Evolutionary conservation across 2,797 vertebrate species (phyloP), one percentile per base, ranked within the genome.

Genomic region (Anguilla megastoma): DNA sequence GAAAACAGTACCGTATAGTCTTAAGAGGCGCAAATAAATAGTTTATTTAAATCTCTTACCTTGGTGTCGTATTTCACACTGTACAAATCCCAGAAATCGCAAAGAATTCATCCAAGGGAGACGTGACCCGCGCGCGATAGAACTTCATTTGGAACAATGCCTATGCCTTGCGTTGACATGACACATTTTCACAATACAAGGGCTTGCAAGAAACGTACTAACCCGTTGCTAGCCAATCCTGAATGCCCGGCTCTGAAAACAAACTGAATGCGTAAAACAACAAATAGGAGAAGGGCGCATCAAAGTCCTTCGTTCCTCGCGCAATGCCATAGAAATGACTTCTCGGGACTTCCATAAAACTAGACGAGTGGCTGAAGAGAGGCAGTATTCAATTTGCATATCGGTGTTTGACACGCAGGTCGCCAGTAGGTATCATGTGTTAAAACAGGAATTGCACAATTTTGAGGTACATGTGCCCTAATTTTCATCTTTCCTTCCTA

Each of bases 121-220:
- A 30, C 18, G 85, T 3, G 36, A 85, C n/a, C 4, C 56, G 45
- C 16, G 56, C 2, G 33, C 41, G 33, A 45, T 24, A 85, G 4
- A 85, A 85, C 84, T 85, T 85, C 12, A 63, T 85, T 85, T 85
- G 56, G 14, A 63, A 21, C 10, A 41, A n/a, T 63, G 54, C 36
- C 54, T 27, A n/a, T 6, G 52, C 58, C 50, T 56, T 54, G 9
- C 18, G 52, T 33, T 45, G 12, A 84, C 4, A 84, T 8, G 82
- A 30, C 50, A 56, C 27, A 0, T 84, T 84, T 56, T 84, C 36
- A 3, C 2, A 33, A 33, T 56, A 56, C 50, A 7, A 8, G 45
- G n/a, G 50, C 30, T 85, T 16, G 18, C 5, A 85, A 33, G 54
- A 58, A 60, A 36, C 4, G 24, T 12, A 33, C 83, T 66, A 66